Evolutionary conservation across 2,888 invertebrate genomes (phyloP).

Genomic region (Eudemis profundana): DNA sequence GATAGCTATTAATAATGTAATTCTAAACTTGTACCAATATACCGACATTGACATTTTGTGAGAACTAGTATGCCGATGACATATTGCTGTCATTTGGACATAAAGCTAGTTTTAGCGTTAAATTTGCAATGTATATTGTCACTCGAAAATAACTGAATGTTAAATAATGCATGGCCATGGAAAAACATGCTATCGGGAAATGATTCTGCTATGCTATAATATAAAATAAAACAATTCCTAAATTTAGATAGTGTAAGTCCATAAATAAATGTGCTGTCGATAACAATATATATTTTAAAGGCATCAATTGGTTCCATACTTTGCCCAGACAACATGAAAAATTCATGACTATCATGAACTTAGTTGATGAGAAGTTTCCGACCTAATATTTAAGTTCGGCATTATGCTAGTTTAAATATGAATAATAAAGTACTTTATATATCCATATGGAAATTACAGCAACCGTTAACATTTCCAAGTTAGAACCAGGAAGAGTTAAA

Average conservation of each 20-base stretch:
- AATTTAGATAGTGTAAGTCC: not conserved
- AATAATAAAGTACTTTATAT: not conserved
- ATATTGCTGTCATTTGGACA: not conserved
- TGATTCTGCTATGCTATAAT: not conserved
- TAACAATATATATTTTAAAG: not conserved
- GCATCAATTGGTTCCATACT: not conserved
- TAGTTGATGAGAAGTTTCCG: not conserved
- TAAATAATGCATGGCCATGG: not conserved
- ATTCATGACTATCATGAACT: constrained; percentile 1
- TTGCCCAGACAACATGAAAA: not conserved
- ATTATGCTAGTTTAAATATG: not conserved
- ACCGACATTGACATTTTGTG: constrained; percentile 22
- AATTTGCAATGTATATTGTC: constrained; percentile 23
- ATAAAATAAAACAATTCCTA: no score
- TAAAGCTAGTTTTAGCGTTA: constrained; percentile 7
- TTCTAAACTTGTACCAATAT: constrained; percentile 7
- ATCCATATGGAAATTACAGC: not conserved
- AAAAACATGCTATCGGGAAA: not conserved
- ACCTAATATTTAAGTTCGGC: not conserved
- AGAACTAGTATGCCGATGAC: constrained; percentile 10
- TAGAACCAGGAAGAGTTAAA: constrained; percentile 4
- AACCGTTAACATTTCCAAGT: constrained; percentile 12
- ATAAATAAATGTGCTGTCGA: not conserved
- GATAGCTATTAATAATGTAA: constrained; percentile 16
- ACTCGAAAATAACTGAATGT: constrained; percentile 4